Evolutionary conservation across 2,888 invertebrate genomes (phyloP), one percentile per base, ranked within the genome.

Genomic region (Agrotis clavis): DNA sequence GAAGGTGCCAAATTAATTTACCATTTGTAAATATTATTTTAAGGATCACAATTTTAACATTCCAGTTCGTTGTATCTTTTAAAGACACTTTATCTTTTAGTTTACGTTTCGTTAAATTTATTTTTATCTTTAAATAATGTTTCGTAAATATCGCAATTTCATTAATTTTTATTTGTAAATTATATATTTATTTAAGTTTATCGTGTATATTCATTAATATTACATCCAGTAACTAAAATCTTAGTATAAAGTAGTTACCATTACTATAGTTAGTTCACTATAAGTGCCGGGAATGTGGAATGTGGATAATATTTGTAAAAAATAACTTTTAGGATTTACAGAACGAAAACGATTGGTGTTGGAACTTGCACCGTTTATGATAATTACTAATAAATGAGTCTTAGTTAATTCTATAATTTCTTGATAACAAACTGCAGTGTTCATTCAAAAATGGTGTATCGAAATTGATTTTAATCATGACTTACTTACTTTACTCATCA

Each of bases 271-370:
- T 75, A 81, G 73, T 75, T 81, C 74, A 73, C 72, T 74, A 66
- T 90, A 92, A 93, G 95, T 90, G 95, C 95, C 95, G 95, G 95
- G 96, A 92, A 87, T 79, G 95, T 96, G 95, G 95, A 96, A 96
- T 95, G 93, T 85, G 91, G 89, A 88, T 89, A 85, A 79, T 83
- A 82, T 82, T 81, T 78, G 63, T 84, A 84, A 72, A 70, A 64
- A 70, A 70, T 81, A 67, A 75, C 47, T 45, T 78, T 79, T 81
- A 82, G 71, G 68, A 62, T 51, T 74, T 64, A 74, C 57, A 61
- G 56, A 66, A 68, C 6, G 64, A 61, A 69, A 74, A 68, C 61
- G 57, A 77, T 51, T 53, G 74, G 78, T 81, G 82, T 72, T 62
- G 69, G 67, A 71, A 48, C 25, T 85, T 75, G 53, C 77, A 73